phyloP scores from a whole-genome alignment of 2,797 vertebrate species.

The Podargus strigoides region DNA sequence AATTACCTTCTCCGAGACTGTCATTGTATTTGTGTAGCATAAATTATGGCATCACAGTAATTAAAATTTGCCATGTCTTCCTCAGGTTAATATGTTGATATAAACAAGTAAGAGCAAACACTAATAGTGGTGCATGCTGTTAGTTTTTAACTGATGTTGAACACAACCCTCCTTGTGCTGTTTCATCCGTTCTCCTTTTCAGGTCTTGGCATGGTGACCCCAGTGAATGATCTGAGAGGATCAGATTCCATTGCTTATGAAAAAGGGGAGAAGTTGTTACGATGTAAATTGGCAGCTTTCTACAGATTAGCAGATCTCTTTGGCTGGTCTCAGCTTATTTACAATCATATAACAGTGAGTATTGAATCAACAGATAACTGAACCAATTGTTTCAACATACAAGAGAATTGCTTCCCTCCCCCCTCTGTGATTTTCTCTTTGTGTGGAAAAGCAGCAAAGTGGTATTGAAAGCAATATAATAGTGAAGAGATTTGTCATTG shows the following conservation, averaged over 20 bases:
- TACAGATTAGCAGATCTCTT: conserved; percentile 94
- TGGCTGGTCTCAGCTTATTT: conserved; percentile 98
- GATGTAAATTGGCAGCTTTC: conserved; percentile 94
- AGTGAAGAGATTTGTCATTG: background rate
- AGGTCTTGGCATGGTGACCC: conserved; percentile 99
- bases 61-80: background rate
- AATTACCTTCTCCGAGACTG: background rate
- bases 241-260: conserved; percentile 97
- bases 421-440: background rate
- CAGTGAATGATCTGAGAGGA: conserved; percentile 94
- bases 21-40: background rate
- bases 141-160: background rate
- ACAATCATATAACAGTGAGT: conserved; percentile 97
- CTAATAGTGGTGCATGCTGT: background rate
- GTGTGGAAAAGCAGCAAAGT: background rate
- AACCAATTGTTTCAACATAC: background rate
- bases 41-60: background rate
- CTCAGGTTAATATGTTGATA: background rate
- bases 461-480: background rate
- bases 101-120: background rate
- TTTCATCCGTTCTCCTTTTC: background rate
- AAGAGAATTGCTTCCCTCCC: background rate
- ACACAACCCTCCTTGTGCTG: background rate
- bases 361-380: background rate
- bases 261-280: conserved; percentile 92